Evolutionary conservation across 2,888 invertebrate species (phyloP), one percentile per base, ranked within the genome.

Genomic region (Dynastes grantii): DNA sequence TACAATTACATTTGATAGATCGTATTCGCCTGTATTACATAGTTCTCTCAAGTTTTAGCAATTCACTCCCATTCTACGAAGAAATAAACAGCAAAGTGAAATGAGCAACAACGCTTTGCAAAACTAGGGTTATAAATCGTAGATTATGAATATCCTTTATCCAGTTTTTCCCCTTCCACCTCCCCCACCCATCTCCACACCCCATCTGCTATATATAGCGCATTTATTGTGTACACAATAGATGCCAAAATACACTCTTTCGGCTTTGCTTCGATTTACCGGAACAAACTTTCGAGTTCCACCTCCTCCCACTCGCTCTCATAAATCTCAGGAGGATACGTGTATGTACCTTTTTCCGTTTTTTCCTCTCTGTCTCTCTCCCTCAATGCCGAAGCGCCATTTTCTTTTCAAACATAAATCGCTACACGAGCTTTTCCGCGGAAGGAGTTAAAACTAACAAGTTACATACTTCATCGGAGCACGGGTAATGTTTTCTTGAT

Each of bases 401-500:
- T 65, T n/a, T 40, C 16, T 11, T 2, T n/a, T 16, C 53, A 5
- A 13, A 13, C 16, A 61, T 63, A 76, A 76, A 63, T 63, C 63
- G 53, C 53, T 16, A 40, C 76, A 5, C 32, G 49, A 8, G 75
- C 32, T 37, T 37, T 61, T 45, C 64, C 45, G 40, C 76, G 16
- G 76, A 64, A 61, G 61, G 63, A 76, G 76, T 76, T 76, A 76
- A 70, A 61, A 64, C 76, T 76, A 64, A 64, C 76, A 76, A 76
- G 76, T 76, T 76, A 51, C 16, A 64, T 53, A 53, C 16, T 37
- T 37, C 32, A n/a, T 49, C 76, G 27, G 40, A 76, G 49, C 9
- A 32, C 13, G 49, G 29, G 63, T 64, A 76, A 76, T 61, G 64
- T 76, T 76, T 64, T 64, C 76, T 32, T 61, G 37, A 73, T 73